A percentile compares a stretch with the other conserved stretches of the same genome.
Evolutionary conservation across 2,888 invertebrate species (phyloP).

Genomic region (Apamea anceps): DNA sequence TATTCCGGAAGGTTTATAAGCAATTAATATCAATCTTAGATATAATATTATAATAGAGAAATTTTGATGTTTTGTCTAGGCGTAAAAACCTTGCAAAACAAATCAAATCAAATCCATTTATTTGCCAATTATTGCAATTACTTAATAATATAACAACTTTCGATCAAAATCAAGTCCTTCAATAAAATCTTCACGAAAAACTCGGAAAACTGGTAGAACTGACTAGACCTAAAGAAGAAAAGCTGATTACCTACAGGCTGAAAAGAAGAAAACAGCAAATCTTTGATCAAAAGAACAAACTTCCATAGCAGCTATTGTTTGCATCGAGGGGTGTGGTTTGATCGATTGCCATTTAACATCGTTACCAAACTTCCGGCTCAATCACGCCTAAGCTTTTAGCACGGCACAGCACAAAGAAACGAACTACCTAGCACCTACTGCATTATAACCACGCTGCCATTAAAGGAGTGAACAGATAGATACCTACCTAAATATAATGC

Average conservation of each 20-base stretch:
- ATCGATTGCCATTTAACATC: conserved; percentile 52
- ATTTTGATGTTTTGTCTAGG: neutral
- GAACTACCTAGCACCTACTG: neutral
- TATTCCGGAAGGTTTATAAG: no score
- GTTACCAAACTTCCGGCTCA: conserved; percentile 46
- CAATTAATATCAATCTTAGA: no score
- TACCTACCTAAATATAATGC: neutral
- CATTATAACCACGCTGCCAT: conserved; percentile 7
- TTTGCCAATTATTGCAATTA: no score
- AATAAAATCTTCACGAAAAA: neutral
- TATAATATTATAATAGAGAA: no score
- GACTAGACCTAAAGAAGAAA: neutral
- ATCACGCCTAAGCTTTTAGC: conserved; percentile 43
- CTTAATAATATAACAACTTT: neutral
- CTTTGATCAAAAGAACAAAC: conserved; percentile 8
- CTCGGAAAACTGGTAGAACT: neutral
- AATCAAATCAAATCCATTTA: no score
- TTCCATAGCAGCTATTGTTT: conserved; percentile 11
- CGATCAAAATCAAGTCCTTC: neutral
- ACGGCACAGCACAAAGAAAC: conserved; percentile 2
- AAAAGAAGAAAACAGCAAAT: conserved; percentile 7
- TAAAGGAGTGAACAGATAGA: neutral
- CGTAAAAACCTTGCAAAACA: neutral
- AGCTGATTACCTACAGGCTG: neutral
- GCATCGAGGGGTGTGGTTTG: conserved; percentile 27